phyloP scores from a whole-genome alignment of 92 coral and sea anemone genomes.

The Hydrozoanthus gracilis region DNA sequence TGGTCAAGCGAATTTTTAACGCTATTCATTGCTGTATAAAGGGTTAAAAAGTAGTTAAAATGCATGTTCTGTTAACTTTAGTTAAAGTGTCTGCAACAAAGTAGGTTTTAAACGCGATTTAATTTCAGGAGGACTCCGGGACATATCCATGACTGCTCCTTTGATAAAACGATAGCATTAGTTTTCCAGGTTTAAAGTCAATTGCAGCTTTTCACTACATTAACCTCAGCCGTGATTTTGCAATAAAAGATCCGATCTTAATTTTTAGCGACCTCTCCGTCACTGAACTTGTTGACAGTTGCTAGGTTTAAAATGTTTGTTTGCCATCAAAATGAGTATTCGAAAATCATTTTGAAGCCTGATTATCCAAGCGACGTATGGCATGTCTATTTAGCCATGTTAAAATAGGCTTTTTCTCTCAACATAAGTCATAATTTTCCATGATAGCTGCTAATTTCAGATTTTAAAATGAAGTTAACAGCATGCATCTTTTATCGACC shows the following conservation, averaged over 20 bases:
- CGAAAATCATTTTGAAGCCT: neutral
- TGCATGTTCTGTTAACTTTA: neutral
- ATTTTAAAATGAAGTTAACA: constrained; percentile 9
- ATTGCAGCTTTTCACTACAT: constrained; percentile 11
- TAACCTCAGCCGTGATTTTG: neutral
- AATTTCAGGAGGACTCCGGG: neutral
- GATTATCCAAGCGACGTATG: neutral
- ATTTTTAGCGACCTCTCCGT: neutral
- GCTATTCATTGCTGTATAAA: neutral
- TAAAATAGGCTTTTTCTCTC: neutral
- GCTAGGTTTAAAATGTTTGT: neutral
- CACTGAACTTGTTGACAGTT: neutral
- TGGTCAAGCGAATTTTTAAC: neutral
- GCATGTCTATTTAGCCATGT: neutral
- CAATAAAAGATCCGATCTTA: neutral
- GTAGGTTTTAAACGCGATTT: constrained; percentile 12
- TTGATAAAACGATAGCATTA: constrained; percentile 5
- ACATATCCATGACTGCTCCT: neutral
- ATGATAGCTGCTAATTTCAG: neutral
- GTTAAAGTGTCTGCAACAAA: neutral
- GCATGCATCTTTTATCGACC: neutral
- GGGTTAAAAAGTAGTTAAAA: neutral
- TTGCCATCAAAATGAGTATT: neutral
- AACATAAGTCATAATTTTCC: neutral
- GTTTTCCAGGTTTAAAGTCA: neutral